Conservation (phyloP, 2,113 vertebrate species). For the Tamias sibiricus region DNA sequence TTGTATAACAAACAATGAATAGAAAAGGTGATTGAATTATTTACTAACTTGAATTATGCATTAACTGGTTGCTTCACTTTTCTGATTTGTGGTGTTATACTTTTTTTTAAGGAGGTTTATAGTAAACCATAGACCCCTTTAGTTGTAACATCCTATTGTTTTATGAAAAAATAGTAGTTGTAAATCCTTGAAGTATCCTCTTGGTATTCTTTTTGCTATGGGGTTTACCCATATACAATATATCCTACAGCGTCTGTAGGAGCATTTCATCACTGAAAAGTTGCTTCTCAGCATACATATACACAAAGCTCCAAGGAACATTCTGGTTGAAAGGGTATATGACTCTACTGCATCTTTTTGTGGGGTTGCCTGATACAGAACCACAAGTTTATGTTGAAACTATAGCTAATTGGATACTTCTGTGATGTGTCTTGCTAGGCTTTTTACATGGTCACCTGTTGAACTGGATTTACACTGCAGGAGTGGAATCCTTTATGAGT, state of each 20-base stretch:
- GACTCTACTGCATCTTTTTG: neutral
- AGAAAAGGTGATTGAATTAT: neutral
- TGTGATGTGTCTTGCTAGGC: neutral
- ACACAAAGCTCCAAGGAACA: neutral
- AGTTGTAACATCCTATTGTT: neutral
- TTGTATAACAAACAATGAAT: neutral
- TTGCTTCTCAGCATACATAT: neutral
- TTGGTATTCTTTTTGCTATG: neutral
- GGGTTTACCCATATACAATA: neutral
- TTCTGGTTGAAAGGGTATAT: neutral
- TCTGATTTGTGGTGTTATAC: neutral
- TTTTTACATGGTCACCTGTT: neutral
- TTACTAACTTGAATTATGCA: slow-evolving; percentile 43
- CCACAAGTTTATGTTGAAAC: neutral
- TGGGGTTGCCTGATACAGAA: neutral
- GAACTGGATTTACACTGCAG: neutral
- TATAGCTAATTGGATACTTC: neutral
- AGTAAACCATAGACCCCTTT: neutral
- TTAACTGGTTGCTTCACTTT: neutral
- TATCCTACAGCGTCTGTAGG: neutral
- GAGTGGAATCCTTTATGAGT: slow-evolving; percentile 34
- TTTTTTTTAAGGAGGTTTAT: neutral
- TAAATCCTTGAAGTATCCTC: neutral
- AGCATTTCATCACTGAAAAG: neutral
- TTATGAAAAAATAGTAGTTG: neutral